Conservation (phyloP, 2,113 vertebrate species). For the Potamarius usumacintae region DNA sequence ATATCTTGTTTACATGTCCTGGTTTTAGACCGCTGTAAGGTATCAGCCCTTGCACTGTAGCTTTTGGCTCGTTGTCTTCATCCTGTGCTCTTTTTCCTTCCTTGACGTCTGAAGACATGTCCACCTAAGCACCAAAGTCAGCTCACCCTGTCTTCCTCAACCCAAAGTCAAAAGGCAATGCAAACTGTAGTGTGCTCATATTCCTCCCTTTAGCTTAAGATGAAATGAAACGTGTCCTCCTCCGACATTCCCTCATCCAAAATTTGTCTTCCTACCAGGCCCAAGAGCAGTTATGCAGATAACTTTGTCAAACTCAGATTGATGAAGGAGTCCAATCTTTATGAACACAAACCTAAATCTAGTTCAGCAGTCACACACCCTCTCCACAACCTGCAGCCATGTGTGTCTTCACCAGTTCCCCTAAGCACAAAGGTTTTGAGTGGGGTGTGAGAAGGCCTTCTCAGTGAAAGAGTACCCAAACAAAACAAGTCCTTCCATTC, state of each 20-base stretch:
- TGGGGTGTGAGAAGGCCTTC: conserved; percentile 55
- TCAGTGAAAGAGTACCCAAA: conserved; percentile 53
- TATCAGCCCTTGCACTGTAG: conserved; percentile 55
- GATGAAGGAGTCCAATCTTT: conserved; percentile 39
- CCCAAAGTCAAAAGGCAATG: conserved; percentile 53
- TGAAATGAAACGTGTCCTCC: conserved; percentile 40
- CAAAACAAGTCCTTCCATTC: conserved; percentile 39
- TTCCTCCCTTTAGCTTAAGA: conserved; percentile 26
- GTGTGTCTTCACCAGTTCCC: conserved; percentile 47
- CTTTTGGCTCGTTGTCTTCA: conserved; percentile 52
- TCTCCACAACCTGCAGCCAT: conserved; percentile 38
- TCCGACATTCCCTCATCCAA: conserved; percentile 18
- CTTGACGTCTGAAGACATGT: conserved; percentile 32
- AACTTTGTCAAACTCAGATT: conserved; percentile 40
- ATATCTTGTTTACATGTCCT: conserved; percentile 52
- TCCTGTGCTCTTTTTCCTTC: conserved; percentile 37
- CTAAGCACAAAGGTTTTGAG: conserved; percentile 58
- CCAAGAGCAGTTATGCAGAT: conserved; percentile 52
- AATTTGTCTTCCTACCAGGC: conserved; percentile 50
- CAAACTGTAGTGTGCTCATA: conserved; percentile 51
- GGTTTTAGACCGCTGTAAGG: conserved; percentile 47
- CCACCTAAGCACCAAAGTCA: conserved; percentile 54
- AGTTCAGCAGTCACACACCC: conserved; percentile 19
- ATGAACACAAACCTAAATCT: conserved; percentile 30
- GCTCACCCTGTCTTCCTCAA: conserved; percentile 52